Evolutionary conservation across 2,888 invertebrate species (phyloP), one percentile per base, ranked within the genome.

Genomic region (Chloroclysta siterata): DNA sequence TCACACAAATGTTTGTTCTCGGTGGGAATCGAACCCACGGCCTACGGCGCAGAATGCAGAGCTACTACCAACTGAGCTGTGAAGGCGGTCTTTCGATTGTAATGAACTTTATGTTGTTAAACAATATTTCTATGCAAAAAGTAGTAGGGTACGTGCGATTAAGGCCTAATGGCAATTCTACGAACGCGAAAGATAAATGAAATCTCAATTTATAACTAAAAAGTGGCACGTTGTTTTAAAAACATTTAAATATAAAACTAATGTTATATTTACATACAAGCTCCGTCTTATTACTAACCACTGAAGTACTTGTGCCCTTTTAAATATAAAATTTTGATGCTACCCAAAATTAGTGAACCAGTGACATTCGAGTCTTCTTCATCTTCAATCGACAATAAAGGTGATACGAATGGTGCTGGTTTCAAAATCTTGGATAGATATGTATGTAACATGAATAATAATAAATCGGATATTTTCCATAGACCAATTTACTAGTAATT

Each of bases 281-380:
- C 78, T 74, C 67, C 69, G 66, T 36, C 71, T 71, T 76, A 78
- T 10, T 15, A 48, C 62, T 72, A 67, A 53, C 64, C 59, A 63
- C 53, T 84, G 84, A 90, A 91, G 90, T 91, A 91, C 90, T 89
- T 89, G 86, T 89, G 90, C 90, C 90, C 85, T 72, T 82, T 39
- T 29, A 63, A 65, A 66, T 63, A 46, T 14, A 7, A 15, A 15
- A 15, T 44, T 46, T 17, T 17, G 11, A 46, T 46, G 15, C 15
- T 46, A 11, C 46, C 11, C 17, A 46, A 46, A 17, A 17, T 46
- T 44, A 44, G 15, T 15, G 42, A 11, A 39, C 36, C 36, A 39
- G 36, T 11, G 36, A 11, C 4, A 39, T 39, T 39, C 36, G 36
- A 10, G 11, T 8, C 36, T 39, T 11, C 10, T 39, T 39, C 36